Evolutionary conservation across 2,888 invertebrate species (phyloP), one percentile per base, ranked within the genome.

Genomic region (Ptychoptera contaminata): DNA sequence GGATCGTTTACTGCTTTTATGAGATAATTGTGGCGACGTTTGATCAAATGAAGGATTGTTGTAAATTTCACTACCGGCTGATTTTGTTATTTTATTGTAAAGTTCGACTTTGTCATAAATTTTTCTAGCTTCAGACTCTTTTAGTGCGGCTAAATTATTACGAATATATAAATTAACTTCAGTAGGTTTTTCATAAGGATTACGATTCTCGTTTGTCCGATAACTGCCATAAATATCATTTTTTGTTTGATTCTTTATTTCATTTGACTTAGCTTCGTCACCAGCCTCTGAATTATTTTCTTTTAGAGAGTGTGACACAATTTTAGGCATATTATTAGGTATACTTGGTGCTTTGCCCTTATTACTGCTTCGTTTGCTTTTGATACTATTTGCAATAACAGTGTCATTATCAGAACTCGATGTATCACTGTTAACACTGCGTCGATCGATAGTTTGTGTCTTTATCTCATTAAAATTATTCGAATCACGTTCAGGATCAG

Each of bases 41-140:
- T 57, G 56, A 37, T 60, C 51, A 47, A 65, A 65, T 49, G 65
- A 65, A 10, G 65, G 65, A 54, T 65, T 65, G 31, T 64, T 65
- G 47, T 63, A 65, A 46, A 64, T 59, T 45, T 64, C 63, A 1
- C 31, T 32, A 15, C 32, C 32, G 7, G 23, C 23, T 37, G 36
- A 23, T 8, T 29, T 37, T 5, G 38, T 10, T 23, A 39, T 5
- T 37, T 43, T 36, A 16, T 42, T 23, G 16, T 47, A 44, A 12
- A 47, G 16, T 36, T 47, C 44, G 16, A 41, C 16, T 37, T 47
- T 40, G n/a, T 44, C 41, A 11, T 44, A 42, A 8, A 43, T 35
- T 35, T 37, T 38, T 35, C 14, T 41, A 31, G 11, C 11, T 12
- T 6, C 16, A 29, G 23, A n/a, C 4, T 8, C 29, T 16, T 11